Evolutionary conservation across 1,140 invertebrate genomes (phyloP).

Genomic region (Monomorium pharaonis): DNA sequence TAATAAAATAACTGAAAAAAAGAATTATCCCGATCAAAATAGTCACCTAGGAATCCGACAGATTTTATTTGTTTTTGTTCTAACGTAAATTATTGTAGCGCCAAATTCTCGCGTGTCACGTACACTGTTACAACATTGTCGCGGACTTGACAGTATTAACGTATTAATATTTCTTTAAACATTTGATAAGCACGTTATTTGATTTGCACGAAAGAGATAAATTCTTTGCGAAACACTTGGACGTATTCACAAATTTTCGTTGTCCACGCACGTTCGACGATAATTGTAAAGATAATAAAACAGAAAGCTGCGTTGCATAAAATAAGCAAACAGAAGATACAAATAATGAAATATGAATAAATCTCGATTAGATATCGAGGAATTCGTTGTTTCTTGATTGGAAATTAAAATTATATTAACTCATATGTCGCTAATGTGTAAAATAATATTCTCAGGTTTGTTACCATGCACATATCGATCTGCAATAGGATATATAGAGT

Average conservation of each 20-base stretch:
- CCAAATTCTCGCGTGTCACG: neutral
- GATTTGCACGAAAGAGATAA: slow-evolving; percentile 1
- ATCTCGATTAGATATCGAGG: neutral
- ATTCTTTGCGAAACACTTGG: neutral
- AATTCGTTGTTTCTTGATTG: neutral
- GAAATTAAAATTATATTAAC: neutral
- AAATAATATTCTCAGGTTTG: neutral
- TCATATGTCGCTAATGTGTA: neutral
- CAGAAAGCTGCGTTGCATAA: neutral
- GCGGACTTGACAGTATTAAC: neutral
- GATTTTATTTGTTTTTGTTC: neutral
- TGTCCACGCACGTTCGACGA: neutral
- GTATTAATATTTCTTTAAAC: neutral
- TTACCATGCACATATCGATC: neutral
- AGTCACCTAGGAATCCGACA: neutral
- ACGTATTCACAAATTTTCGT: neutral
- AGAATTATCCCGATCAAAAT: neutral
- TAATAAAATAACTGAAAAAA: neutral
- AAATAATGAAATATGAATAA: neutral
- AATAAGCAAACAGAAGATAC: neutral
- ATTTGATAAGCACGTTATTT: neutral
- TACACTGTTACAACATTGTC: neutral
- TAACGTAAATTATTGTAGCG: neutral
- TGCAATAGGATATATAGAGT: neutral
- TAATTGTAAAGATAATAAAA: neutral